Evolutionary conservation across 2,797 vertebrate species (phyloP), one percentile per base, ranked within the genome.

Genomic region (Antennarius maculatus): DNA sequence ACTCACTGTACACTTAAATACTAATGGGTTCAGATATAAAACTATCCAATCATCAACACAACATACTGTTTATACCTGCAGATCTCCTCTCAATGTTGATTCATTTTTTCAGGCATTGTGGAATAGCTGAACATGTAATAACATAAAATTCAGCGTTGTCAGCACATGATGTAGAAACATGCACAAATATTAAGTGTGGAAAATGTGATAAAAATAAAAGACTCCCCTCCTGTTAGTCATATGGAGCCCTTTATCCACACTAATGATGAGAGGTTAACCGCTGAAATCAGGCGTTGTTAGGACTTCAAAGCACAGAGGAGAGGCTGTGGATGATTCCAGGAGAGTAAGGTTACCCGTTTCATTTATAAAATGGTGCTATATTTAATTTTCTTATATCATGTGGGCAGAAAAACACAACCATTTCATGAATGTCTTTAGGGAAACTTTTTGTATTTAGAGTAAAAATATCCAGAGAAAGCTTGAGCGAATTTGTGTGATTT

Each of bases 161-260:
- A 57, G 60, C n/a, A 69, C 42, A 39, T 61, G 62, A 66, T 77
- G 74, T 64, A 74, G 81, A 82, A 77, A 71, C 42, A 50, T 62
- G 51, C 79, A 88, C 59, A 81, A 69, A 58, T 64, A 54, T 48
- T 66, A 54, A 84, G 77, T 81, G 75, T 71, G 74, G 14, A 55
- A 61, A 52, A 34, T 69, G 72, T 81, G 54, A 78, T 85, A 66
- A 81, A 76, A 68, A 83, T 86, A 82, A 88, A 88, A 86, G 80
- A 73, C 61, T 83, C 31, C 66, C 80, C 83, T 80, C 64, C 80
- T 80, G 85, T 82, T 86, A 77, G 80, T 90, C 88, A 89, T 88
- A 87, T 87, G 86, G 61, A 74, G 69, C 66, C 55, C 58, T 77
- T 78, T 73, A 69, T 72, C 76, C 61, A 69, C 82, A 66, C 62